Evolutionary conservation across 2,797 vertebrate genomes (phyloP).

Genomic region (Sternotherus odoratus): DNA sequence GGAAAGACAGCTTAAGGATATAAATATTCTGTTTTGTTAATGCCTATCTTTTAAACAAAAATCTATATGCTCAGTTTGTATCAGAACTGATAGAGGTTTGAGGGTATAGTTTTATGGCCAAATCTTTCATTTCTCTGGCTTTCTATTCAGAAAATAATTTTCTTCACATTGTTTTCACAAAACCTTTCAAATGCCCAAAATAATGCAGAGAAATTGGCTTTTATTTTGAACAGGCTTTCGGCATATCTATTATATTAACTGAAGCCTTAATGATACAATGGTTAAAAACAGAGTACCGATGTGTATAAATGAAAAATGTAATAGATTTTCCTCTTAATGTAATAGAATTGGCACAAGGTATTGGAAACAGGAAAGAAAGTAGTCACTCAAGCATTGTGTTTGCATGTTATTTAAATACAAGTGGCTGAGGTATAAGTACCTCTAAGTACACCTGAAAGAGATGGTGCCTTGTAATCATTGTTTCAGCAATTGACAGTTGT

Average conservation of each 20-base stretch:
- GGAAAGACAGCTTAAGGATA: slow-evolving; percentile 32
- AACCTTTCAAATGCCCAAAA: slow-evolving; percentile 81
- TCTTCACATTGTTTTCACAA: slow-evolving; percentile 82
- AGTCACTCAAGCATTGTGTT: slow-evolving; percentile 91
- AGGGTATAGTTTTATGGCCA: slow-evolving; percentile 59
- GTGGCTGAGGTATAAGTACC: slow-evolving; percentile 91
- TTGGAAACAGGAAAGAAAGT: slow-evolving; percentile 85
- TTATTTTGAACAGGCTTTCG: slow-evolving; percentile 83
- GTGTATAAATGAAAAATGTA: slow-evolving; percentile 94
- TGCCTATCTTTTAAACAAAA: neutral
- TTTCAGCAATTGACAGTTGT: slow-evolving; percentile 93
- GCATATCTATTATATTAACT: slow-evolving; percentile 87
- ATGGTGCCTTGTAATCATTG: slow-evolving; percentile 91
- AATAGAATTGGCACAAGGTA: slow-evolving; percentile 89
- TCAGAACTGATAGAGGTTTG: slow-evolving; percentile 66
- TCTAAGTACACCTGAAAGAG: slow-evolving; percentile 89
- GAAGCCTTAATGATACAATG: slow-evolving; percentile 90
- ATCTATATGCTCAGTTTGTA: slow-evolving; percentile 42
- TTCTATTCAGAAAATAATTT: slow-evolving; percentile 81
- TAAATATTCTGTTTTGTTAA: slow-evolving; percentile 42
- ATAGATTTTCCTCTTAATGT: slow-evolving; percentile 94
- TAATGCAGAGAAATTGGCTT: slow-evolving; percentile 84
- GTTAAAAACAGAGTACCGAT: slow-evolving; percentile 91
- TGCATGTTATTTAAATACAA: slow-evolving; percentile 93
- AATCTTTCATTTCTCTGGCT: slow-evolving; percentile 71